Conservation (phyloP, 2,113 vertebrate genomes). For the Rhinogobius similis region DNA sequence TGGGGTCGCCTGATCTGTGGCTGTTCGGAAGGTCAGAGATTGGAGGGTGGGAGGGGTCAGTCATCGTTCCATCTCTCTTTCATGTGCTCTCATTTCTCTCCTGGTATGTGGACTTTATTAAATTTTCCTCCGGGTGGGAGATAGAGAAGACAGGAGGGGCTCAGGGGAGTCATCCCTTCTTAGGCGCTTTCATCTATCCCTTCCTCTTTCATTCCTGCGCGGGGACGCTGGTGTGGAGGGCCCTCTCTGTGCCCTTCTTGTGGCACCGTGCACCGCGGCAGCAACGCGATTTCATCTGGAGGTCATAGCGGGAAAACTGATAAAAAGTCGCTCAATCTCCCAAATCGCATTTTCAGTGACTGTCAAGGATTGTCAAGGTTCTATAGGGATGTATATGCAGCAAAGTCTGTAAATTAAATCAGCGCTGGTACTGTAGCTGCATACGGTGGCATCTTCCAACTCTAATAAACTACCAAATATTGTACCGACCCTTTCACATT, state of each 20-base stretch:
- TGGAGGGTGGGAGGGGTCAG: conserved; percentile 70
- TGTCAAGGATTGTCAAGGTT: neutral
- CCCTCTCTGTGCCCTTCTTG: conserved; percentile 45
- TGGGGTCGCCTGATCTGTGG: conserved; percentile 48
- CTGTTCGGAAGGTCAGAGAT: conserved; percentile 68
- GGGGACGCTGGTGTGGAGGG: conserved; percentile 51
- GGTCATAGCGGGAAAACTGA: neutral
- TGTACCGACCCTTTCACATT: too few relatives aligned
- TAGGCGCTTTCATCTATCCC: conserved; percentile 68
- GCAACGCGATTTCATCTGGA: conserved; percentile 56
- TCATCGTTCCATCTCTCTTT: conserved; percentile 69
- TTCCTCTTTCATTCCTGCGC: conserved; percentile 62
- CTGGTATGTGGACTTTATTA: conserved; percentile 79
- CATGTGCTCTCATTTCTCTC: conserved; percentile 69
- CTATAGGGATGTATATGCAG: neutral
- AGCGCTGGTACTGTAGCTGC: neutral
- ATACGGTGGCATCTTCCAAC: neutral
- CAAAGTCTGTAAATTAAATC: neutral
- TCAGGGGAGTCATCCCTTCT: conserved; percentile 65
- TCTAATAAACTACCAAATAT: neutral
- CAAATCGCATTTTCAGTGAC: conserved; percentile 1
- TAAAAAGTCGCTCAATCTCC: neutral
- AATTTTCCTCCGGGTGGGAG: conserved; percentile 74
- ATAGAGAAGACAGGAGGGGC: conserved; percentile 68
- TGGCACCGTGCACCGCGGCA: conserved; percentile 39